These are phyloP conservation scores for Rutpela maculata DNA, from an alignment of 2,888 invertebrate species.

Conservation along the genomic window DNA sequence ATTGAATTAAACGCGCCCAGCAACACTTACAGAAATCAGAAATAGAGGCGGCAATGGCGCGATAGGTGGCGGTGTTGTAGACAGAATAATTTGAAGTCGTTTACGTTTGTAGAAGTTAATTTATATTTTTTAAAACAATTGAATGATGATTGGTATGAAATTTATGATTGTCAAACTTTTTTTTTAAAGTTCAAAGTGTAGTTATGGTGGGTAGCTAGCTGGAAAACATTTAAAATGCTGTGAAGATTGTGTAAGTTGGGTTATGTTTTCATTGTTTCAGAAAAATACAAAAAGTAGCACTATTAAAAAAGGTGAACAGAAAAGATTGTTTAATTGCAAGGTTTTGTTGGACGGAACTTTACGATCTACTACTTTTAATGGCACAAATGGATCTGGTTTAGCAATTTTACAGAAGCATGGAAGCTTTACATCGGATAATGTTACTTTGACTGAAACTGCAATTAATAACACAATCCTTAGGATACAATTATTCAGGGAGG, in stretches of 20 bases:
- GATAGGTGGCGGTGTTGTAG: background rate
- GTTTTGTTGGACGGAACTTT: conserved; percentile 27
- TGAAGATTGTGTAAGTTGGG: background rate
- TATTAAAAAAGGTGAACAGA: background rate
- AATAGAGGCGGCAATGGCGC: background rate
- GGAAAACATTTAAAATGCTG: background rate
- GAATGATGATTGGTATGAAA: background rate
- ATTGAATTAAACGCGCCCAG: background rate
- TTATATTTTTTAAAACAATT: background rate
- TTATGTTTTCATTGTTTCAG: conserved; percentile 29
- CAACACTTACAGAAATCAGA: background rate
- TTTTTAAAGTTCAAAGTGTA: background rate
- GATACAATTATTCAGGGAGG: conserved; percentile 50
- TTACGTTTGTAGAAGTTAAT: background rate
- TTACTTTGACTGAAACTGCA: conserved; percentile 52
- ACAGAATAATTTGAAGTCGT: background rate
- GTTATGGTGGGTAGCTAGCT: conserved; percentile 17
- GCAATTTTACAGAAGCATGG: conserved; percentile 49
- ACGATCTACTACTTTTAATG: conserved; percentile 28
- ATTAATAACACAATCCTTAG: conserved; percentile 55
- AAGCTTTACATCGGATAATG: conserved; percentile 46
- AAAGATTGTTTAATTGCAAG: conserved; percentile 26
- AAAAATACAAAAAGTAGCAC: background rate
- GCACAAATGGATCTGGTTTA: conserved; percentile 35
- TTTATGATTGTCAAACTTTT: background rate